Evolutionary conservation across 2,888 invertebrate species (phyloP), one percentile per base, ranked within the genome.

Genomic region (Piscicola geometra): DNA sequence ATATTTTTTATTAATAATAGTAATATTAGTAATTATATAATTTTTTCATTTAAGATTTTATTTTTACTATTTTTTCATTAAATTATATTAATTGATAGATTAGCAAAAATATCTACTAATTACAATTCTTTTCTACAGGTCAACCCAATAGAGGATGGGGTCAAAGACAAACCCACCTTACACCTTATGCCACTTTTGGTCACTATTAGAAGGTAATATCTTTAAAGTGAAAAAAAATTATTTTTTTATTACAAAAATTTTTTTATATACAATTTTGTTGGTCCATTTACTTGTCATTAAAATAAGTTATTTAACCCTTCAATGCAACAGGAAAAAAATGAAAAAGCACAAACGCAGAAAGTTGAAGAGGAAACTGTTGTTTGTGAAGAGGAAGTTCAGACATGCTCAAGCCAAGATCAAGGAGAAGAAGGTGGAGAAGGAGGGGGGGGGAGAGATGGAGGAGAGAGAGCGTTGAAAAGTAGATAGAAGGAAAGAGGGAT

Each of bases 381-480:
- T 56, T 56, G 60, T 56, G n/a, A 56, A 25, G n/a, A 56, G 60
- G n/a, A 56, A 56, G n/a, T 56, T 56, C 25, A 56, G 60, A 56
- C 60, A 56, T 56, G 25, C 60, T 15, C 60, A 56, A 56, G 25
- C n/a, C 9, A 56, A 56, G 60, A 56, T 56, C 3, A 56, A 56
- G n/a, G 60, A 56, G n/a, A 56, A 56, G n/a, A 56, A 56, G 25
- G 60, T 56, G 25, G 25, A 56, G 41, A 41, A 15, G 5, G 41
- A n/a, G n/a, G n/a, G n/a, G n/a, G n/a, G n/a, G n/a, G n/a, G n/a
- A n/a, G n/a, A n/a, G n/a, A n/a, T n/a, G n/a, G n/a, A n/a, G n/a
- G n/a, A n/a, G n/a, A n/a, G n/a, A n/a, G n/a, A n/a, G n/a, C n/a
- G n/a, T n/a, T n/a, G n/a, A n/a, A n/a, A n/a, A n/a, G n/a, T n/a